These are phyloP conservation scores for Agonopterix heracliana DNA, from an alignment of 2,888 invertebrate genomes.

Conservation along the genomic window DNA sequence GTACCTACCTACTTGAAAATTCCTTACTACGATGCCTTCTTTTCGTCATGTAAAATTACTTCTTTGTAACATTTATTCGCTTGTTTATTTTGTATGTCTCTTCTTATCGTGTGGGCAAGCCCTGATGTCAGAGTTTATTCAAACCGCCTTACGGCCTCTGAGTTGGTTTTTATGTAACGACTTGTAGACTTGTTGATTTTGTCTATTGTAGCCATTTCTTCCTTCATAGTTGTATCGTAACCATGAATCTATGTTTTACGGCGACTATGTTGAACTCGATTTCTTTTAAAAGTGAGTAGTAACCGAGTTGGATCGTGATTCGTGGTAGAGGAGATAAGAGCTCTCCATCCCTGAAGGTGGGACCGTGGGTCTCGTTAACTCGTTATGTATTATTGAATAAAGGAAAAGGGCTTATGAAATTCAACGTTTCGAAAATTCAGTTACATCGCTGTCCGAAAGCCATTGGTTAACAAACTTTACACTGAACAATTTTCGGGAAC, in stretches of 20 bases:
- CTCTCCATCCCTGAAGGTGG: constrained; percentile 23
- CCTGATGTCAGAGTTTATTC: no score
- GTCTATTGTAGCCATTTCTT: no score
- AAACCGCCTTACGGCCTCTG: no score
- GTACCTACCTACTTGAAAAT: neutral
- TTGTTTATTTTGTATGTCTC: no score
- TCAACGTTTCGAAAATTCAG: constrained; percentile 36
- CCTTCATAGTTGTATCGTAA: no score
- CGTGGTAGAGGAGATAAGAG: neutral
- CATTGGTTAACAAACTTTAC: constrained; percentile 15
- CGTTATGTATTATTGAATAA: constrained; percentile 46
- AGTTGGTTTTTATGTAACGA: no score
- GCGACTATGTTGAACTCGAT: no score
- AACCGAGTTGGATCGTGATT: neutral
- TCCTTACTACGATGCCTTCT: neutral
- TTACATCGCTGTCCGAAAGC: constrained; percentile 29
- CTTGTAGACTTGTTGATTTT: no score
- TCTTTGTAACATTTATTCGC: no score
- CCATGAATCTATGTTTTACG: no score
- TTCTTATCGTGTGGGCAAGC: no score
- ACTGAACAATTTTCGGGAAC: neutral
- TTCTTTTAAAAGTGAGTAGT: neutral
- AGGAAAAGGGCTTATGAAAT: constrained; percentile 42
- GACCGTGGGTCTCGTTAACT: constrained; percentile 35
- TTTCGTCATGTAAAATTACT: no score